Evolutionary conservation across 2,888 invertebrate genomes (phyloP), one percentile per base, ranked within the genome.

Genomic region (Apocheima hispidaria): DNA sequence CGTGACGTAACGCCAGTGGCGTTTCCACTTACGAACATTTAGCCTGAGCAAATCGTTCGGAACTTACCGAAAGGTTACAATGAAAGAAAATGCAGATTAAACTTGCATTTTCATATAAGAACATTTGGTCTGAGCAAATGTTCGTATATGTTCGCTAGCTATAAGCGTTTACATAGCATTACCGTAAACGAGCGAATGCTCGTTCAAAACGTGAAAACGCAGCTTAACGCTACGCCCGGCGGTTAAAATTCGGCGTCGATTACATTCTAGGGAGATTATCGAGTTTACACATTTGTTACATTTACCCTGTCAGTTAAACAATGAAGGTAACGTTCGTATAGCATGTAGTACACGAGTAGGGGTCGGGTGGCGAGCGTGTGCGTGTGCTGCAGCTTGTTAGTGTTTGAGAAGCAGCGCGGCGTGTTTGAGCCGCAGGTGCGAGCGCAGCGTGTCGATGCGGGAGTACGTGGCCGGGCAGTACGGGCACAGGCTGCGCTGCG

Each of bases 391-490:
- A 50, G 28, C 40, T 56, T 77, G 69, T 76, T 84, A 92, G 77
- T 92, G 92, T 69, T 92, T 92, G 86, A 90, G 88, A 71, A 92
- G 83, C 62, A 91, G 82, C 69, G 87, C 87, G 73, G 93, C 92
- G 87, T 97, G 97, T 86, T 97, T 97, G 81, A 95, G 94, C 72
- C 96, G 94, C 87, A 97, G 94, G 84, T 97, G 97, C 54, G 96
- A 95, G 82, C 97, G 95, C 82, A 97, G 93, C 51, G 97, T 97
- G 92, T 97, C 97, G 87, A 96, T 96, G 86, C 97, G 95, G 93
- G 96, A 97, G 93, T 97, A 97, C 65, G 96, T 96, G 78, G 96
- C 96, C 70, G 96, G 96, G 93, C 97, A 97, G 90, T 96, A 96
- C 66, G 96, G 96, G 90, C 97, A 97, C 79, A 95, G 94, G 73